These are phyloP conservation scores for Capreolus pygargus DNA, from an alignment of 2,113 vertebrate species.

Conservation along the genomic window DNA sequence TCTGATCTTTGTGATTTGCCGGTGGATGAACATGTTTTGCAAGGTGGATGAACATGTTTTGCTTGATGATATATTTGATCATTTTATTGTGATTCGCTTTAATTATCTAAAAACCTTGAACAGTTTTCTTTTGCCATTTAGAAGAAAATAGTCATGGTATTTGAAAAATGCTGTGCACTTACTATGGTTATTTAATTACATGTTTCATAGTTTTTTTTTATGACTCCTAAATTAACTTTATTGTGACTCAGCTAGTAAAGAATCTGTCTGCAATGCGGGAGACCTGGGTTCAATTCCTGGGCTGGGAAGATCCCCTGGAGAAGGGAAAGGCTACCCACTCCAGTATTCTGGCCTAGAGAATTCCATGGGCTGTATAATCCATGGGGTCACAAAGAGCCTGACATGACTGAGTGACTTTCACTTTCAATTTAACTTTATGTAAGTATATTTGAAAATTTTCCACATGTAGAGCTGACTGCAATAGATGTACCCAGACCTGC, in stretches of 20 bases:
- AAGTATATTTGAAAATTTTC: not conserved
- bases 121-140: not conserved
- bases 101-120: not conserved
- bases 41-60: conserved; percentile 61
- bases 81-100: not conserved
- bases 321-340: not conserved
- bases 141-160: not conserved
- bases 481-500: not conserved
- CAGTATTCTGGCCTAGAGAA: not conserved
- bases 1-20: not conserved
- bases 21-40: conserved; percentile 35
- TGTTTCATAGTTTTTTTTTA: not conserved
- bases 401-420: not conserved
- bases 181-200: not conserved
- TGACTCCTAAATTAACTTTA: not conserved
- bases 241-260: not conserved
- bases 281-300: not conserved
- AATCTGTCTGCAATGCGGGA: not conserved
- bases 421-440: not conserved
- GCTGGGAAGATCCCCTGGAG: not conserved
- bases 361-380: not conserved
- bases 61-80: not conserved
- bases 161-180: not conserved
- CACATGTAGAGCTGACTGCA: not conserved
- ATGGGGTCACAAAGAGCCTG: not conserved